These are phyloP conservation scores for Nephrocerus scutellatus DNA, from an alignment of 2,888 invertebrate genomes.

Conservation along the genomic window DNA sequence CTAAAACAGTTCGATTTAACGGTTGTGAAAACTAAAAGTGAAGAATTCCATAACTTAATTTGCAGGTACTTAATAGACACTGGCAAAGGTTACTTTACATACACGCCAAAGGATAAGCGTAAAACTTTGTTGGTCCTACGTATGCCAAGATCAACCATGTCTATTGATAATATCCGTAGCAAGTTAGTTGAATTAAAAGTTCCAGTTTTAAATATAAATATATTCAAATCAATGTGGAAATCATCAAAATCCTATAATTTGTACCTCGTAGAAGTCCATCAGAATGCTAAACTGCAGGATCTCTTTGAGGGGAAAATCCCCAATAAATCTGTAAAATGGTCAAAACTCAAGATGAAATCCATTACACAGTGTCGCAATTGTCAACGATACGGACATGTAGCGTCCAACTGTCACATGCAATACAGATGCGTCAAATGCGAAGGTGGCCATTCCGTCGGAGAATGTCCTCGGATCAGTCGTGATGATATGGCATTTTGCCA, in stretches of 20 bases:
- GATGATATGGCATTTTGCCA: slow-evolving; percentile 1
- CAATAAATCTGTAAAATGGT: background rate
- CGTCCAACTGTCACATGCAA: slow-evolving; percentile 6
- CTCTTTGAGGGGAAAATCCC: background rate
- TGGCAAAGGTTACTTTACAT: slow-evolving; percentile 4
- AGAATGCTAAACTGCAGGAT: background rate
- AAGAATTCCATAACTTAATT: no score
- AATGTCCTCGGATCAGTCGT: slow-evolving; percentile 1
- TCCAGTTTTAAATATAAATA: background rate
- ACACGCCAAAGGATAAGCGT: slow-evolving; percentile 4
- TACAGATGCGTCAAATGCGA: slow-evolving; percentile 9
- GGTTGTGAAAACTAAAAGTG: no score
- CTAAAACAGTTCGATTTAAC: no score
- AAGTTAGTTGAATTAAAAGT: background rate
- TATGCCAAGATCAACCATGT: slow-evolving; percentile 1
- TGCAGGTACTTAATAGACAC: no score
- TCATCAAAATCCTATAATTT: slow-evolving; percentile 1
- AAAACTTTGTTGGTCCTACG: slow-evolving; percentile 1
- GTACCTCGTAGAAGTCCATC: slow-evolving; percentile 2
- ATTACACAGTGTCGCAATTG: slow-evolving; percentile 10
- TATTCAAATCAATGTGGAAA: slow-evolving; percentile 7
- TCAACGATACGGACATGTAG: slow-evolving; percentile 10
- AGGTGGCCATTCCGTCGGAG: background rate
- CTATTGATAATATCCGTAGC: background rate
- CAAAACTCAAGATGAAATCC: background rate